These are phyloP conservation scores for Scaptodrosophila latifasciaeformis DNA, from an alignment of 2,888 invertebrate species.

Conservation along the genomic window DNA sequence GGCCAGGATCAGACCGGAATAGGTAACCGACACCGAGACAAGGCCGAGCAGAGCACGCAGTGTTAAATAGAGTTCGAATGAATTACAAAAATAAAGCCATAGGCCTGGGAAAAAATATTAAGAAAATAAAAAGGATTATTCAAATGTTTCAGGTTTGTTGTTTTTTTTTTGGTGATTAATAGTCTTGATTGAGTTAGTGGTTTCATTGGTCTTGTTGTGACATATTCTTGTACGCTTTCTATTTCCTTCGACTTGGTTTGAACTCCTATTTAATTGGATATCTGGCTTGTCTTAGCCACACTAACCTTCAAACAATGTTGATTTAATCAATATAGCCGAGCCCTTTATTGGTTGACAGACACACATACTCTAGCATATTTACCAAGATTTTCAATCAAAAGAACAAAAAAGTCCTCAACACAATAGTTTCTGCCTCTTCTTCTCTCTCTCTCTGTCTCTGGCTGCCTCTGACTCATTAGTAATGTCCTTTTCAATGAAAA, in stretches of 20 bases:
- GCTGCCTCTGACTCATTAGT: conserved; percentile 31
- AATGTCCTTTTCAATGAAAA: conserved; percentile 55
- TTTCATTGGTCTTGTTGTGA: too few relatives aligned
- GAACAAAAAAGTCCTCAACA: conserved; percentile 2
- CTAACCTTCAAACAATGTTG: too few relatives aligned
- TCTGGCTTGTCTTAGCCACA: too few relatives aligned
- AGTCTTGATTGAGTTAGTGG: too few relatives aligned
- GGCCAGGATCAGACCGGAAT: conserved; percentile 86
- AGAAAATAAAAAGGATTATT: too few relatives aligned
- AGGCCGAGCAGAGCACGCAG: conserved; percentile 84
- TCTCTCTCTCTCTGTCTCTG: conserved; percentile 1
- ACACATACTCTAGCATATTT: too few relatives aligned
- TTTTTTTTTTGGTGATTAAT: conserved; percentile 1
- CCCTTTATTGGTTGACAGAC: too few relatives aligned
- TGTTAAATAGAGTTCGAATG: conserved; percentile 82
- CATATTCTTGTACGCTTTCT: not conserved
- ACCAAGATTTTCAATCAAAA: not conserved
- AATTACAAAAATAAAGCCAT: conserved; percentile 82
- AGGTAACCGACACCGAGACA: conserved; percentile 87
- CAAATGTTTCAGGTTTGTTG: too few relatives aligned
- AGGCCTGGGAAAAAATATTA: conserved; percentile 72
- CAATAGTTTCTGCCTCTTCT: conserved; percentile 9
- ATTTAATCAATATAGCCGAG: too few relatives aligned
- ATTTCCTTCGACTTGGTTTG: not conserved
- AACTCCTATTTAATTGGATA: too few relatives aligned